Percentiles rank a stretch among this genome's conserved stretches.
Evolutionary conservation across 2,113 vertebrate genomes (phyloP).

Genomic region (Orthochromis malagaraziensis): DNA sequence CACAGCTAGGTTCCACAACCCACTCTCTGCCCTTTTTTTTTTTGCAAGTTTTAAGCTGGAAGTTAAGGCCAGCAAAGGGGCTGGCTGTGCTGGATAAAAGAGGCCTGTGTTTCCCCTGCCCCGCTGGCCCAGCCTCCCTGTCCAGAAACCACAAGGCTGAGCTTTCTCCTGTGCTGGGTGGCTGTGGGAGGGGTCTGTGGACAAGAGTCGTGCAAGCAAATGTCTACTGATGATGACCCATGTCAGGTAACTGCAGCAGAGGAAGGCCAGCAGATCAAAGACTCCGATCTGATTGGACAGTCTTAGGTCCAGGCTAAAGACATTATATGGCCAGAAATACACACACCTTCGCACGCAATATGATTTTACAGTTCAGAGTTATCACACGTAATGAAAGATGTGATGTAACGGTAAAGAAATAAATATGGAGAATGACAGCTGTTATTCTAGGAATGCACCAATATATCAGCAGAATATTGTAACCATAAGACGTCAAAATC

Average conservation of each 20-base stretch:
- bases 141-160: constrained; percentile 67
- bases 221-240: constrained; percentile 34
- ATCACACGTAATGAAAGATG: neutral
- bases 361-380: neutral
- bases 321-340: neutral
- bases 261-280: constrained; percentile 30
- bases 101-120: constrained; percentile 63
- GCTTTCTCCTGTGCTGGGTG: constrained; percentile 54
- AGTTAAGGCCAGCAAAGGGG: constrained; percentile 44
- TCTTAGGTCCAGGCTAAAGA: neutral
- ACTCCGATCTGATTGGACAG: neutral
- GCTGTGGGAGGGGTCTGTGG: constrained; percentile 45
- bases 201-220: constrained; percentile 43
- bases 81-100: constrained; percentile 61
- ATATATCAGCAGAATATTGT: neutral
- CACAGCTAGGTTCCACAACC: constrained; percentile 27
- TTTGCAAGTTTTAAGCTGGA: neutral
- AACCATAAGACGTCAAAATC: neutral
- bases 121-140: constrained; percentile 43
- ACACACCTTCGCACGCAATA: neutral
- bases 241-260: constrained; percentile 38
- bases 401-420: neutral
- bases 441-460: neutral
- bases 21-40: neutral
- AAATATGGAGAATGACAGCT: neutral